phyloP scores from a whole-genome alignment of 2,888 invertebrate species.

The Panopea generosa region DNA sequence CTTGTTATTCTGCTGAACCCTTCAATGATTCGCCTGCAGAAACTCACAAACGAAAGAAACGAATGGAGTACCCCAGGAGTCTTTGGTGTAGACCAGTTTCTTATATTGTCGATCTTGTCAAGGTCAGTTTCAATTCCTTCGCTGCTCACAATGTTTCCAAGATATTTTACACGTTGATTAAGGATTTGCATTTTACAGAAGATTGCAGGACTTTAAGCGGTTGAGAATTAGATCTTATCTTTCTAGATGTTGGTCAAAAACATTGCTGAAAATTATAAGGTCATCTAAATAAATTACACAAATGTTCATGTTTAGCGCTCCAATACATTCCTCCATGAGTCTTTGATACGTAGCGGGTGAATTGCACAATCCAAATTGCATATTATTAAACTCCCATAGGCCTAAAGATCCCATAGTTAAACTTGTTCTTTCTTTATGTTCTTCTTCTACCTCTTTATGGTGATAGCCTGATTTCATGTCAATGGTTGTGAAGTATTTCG shows the following conservation, averaged over 20 bases:
- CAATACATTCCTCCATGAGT: too few relatives aligned
- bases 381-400: too few relatives aligned
- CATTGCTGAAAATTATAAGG: background rate
- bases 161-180: background rate
- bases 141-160: background rate
- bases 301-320: conserved; percentile 1
- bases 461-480: too few relatives aligned
- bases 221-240: background rate
- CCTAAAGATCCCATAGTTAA: too few relatives aligned
- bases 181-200: background rate
- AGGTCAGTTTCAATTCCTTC: background rate
- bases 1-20: conserved; percentile 35
- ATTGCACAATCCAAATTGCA: too few relatives aligned
- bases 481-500: background rate
- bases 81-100: background rate
- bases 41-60: background rate
- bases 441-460: too few relatives aligned
- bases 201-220: background rate
- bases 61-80: background rate
- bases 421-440: too few relatives aligned
- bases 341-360: too few relatives aligned
- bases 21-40: conserved; percentile 22
- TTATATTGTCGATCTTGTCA: background rate
- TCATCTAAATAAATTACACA: conserved; percentile 1
- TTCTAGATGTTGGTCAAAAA: conserved; percentile 3